phyloP scores from a whole-genome alignment of 2,888 invertebrate species.

The Scaptomyza polygonia region DNA sequence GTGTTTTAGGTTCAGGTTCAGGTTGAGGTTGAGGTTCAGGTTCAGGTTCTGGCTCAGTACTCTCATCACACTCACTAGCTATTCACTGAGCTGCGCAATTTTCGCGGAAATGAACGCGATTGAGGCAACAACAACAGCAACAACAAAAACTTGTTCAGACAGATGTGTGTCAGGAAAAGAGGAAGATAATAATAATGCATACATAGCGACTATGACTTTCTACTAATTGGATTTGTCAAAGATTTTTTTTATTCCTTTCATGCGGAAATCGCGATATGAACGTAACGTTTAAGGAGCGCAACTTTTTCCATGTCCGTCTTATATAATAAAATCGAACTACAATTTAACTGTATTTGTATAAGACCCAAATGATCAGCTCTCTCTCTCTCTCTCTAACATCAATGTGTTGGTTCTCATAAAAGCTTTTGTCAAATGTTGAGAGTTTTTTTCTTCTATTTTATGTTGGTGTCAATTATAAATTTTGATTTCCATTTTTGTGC shows the following conservation, averaged over 20 bases:
- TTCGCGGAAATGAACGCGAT: conserved; percentile 60
- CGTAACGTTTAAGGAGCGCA: background rate
- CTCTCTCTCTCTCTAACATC: background rate
- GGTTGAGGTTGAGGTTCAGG: background rate
- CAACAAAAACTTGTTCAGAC: conserved; percentile 32
- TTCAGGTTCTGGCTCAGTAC: conserved; percentile 3
- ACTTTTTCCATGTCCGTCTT: too few species aligned
- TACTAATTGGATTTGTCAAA: conserved; percentile 16
- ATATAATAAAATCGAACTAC: too few species aligned
- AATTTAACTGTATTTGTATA: too few species aligned
- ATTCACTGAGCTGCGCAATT: conserved; percentile 69
- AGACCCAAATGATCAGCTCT: background rate
- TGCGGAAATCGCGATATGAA: conserved; percentile 13
- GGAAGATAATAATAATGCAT: background rate
- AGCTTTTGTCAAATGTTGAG: conserved; percentile 20
- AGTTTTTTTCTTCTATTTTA: background rate
- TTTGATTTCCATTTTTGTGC: conserved; percentile 42
- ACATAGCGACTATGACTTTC: background rate
- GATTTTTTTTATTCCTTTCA: background rate
- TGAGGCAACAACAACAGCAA: conserved; percentile 8
- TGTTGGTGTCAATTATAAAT: conserved; percentile 40
- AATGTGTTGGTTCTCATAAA: background rate
- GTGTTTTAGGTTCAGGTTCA: background rate
- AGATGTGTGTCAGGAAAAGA: conserved; percentile 42
- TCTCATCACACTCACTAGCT: conserved; percentile 26